These are phyloP conservation scores for Mormyrus proboscirostris DNA, from an alignment of 2,797 vertebrate genomes.

Conservation along the genomic window DNA sequence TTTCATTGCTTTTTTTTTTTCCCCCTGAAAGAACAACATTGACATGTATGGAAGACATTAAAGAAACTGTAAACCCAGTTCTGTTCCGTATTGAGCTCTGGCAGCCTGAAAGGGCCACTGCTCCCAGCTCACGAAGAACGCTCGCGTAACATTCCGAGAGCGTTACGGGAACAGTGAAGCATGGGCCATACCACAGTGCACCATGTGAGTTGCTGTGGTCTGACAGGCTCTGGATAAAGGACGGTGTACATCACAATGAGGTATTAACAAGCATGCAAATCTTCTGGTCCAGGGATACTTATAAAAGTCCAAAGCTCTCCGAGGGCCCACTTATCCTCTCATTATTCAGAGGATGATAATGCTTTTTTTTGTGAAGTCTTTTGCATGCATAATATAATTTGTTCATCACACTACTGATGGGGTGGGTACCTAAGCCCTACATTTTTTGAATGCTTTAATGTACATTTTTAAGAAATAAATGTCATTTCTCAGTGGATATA, in stretches of 20 bases:
- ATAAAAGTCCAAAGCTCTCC: neutral
- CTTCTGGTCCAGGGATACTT: neutral
- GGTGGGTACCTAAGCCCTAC: neutral
- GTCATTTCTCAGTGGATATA: neutral
- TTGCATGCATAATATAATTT: neutral
- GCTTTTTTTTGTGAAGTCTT: neutral
- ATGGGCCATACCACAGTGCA: neutral
- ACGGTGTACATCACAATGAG: neutral
- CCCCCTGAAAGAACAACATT: constrained; percentile 11
- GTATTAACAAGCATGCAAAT: neutral
- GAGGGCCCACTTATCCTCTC: neutral
- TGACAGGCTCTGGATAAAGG: constrained; percentile 5
- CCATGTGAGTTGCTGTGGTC: constrained; percentile 6
- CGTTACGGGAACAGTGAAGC: neutral
- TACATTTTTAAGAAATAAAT: neutral
- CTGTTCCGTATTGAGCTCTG: neutral
- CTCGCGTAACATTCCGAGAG: neutral
- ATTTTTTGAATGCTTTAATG: neutral
- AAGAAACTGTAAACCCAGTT: neutral
- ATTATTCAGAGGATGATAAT: neutral
- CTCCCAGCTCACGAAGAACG: neutral
- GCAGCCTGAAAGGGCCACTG: neutral
- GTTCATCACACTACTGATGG: neutral
- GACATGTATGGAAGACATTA: constrained; percentile 14
- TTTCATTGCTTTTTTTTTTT: neutral